A percentile compares a stretch with the other conserved stretches of the same genome.
These are phyloP conservation scores for Pemphigus obesinymphae DNA, from an alignment of 1,140 invertebrate genomes.

Conservation along the genomic window DNA sequence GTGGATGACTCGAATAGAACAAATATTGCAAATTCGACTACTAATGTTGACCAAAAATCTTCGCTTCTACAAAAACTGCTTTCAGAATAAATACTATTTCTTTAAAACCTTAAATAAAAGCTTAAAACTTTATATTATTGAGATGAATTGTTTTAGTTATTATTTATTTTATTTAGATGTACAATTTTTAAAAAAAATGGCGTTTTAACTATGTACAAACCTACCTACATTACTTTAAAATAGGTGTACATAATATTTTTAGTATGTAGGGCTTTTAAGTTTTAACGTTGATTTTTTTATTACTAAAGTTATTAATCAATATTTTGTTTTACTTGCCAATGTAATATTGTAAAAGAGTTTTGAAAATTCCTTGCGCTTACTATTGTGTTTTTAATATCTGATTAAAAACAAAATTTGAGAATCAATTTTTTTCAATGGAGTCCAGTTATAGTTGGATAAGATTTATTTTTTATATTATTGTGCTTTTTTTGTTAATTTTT, in stretches of 20 bases:
- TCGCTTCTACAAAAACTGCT: slow-evolving; percentile 71
- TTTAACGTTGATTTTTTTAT: slow-evolving; percentile 24
- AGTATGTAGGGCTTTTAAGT: background rate
- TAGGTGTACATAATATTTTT: background rate
- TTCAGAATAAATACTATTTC: slow-evolving; percentile 58
- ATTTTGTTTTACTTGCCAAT: slow-evolving; percentile 38
- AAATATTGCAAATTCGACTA: slow-evolving; percentile 69
- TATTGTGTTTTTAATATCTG: background rate
- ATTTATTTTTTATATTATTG: no score
- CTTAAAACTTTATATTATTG: background rate
- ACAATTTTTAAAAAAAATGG: slow-evolving; percentile 23
- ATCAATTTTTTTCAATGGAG: background rate
- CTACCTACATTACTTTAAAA: slow-evolving; percentile 8
- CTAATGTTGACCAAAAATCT: slow-evolving; percentile 62
- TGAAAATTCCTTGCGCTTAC: background rate
- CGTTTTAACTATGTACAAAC: slow-evolving; percentile 37
- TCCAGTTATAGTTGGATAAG: slow-evolving; percentile 10
- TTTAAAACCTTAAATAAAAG: background rate
- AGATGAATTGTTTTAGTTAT: background rate
- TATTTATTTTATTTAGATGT: background rate
- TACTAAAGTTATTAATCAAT: slow-evolving; percentile 9
- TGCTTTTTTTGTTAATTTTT: no score
- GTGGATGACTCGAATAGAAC: background rate
- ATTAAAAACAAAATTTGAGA: background rate
- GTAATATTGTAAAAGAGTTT: slow-evolving; percentile 2